Conservation (phyloP, 2,113 vertebrate species). For the Myodes glareolus region DNA sequence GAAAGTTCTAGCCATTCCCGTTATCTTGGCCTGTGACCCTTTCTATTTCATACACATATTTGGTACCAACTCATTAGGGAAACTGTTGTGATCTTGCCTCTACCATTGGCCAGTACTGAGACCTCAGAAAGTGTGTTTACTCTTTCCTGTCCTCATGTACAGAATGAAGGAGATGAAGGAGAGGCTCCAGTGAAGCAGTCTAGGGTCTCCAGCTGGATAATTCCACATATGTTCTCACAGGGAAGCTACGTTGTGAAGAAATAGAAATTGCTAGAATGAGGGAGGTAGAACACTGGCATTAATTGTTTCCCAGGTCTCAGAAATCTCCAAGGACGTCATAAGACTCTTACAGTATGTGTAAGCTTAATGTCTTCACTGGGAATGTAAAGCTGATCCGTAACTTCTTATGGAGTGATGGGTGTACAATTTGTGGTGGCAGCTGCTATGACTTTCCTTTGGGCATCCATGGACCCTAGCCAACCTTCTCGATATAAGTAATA, state of each 20-base stretch:
- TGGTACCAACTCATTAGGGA: background rate
- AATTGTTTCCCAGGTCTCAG: background rate
- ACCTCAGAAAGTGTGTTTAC: background rate
- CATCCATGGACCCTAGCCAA: background rate
- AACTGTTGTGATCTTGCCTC: background rate
- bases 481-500: background rate
- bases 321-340: background rate
- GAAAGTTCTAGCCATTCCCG: constrained; percentile 44
- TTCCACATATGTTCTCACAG: background rate
- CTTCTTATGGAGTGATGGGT: background rate
- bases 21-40: background rate
- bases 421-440: background rate
- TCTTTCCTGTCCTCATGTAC: constrained; percentile 21
- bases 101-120: background rate
- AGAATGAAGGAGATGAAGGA: background rate
- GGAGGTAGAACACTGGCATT: background rate
- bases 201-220: background rate
- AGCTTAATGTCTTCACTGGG: background rate
- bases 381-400: background rate
- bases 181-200: background rate
- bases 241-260: background rate
- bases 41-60: background rate
- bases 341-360: background rate
- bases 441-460: background rate
- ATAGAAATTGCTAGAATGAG: background rate